Base-by-base conservation (phyloP, 2,797 vertebrate genomes). In the Manis pentadactyla region DNA sequence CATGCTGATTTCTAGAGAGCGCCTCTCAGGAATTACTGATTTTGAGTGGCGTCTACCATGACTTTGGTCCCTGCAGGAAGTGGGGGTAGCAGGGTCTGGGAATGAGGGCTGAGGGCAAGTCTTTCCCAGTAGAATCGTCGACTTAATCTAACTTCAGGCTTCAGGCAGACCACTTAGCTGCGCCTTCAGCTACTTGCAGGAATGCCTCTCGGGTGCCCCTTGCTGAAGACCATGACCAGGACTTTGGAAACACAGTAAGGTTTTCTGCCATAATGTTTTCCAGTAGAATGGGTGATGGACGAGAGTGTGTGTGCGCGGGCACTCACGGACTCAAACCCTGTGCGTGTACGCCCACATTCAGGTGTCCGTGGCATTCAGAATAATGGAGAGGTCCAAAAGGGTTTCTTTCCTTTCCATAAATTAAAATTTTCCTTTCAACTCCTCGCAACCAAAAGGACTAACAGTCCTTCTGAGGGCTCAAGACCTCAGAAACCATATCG, bases 1-100 rank as follows among this genome's bases (percentile, higher is more conserved):
- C 94, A 82, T 97, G 88, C 98, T 98, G 95, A 95, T 98, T 98
- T 98, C 95, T 96, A 97, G 97, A 97, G 93, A 82, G 83, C 96
- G 97, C 96, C 97, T 96, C 96, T 97, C 87, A 95, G 96, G 94
- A 95, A 92, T 68, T 98, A 87, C 96, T 97, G 79, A 95, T 98
- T 97, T 97, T 96, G 88, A 98, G 79, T 95, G 94, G 82, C 86
- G 59, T 93, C 96, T 93, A 88, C 79, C 51, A 15, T 87, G 93
- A 96, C 96, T 97, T 96, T 49, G 82, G 77, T 97, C 87, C 59
- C 89, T 57, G 64, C 57, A 97, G 94, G 95, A n/a, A 95, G 82
- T 69, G 68, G 68, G 89, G 82, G 79, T 71, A 93, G 90, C 0
- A 18, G 49, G 87, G 90, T 97, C 97, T 88, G 42, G 29, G 87